Evolutionary conservation across 2,888 invertebrate species (phyloP).

Genomic region (Trissolcus brochymenae): DNA sequence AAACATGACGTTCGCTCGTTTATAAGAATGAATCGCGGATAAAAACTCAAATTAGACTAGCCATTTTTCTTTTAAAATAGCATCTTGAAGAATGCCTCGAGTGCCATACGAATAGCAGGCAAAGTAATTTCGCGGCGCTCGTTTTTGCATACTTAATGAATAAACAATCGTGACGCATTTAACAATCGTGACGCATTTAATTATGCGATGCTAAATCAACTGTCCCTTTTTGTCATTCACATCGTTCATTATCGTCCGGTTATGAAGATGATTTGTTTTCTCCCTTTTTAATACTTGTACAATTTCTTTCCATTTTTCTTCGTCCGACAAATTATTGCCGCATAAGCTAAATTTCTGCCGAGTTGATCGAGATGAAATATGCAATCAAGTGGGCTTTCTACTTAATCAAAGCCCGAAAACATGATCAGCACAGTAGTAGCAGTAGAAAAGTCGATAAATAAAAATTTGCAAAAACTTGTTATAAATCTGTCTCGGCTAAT

Average conservation of each 20-base stretch:
- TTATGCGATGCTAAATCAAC: conserved; percentile 40
- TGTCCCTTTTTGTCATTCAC: conserved; percentile 17
- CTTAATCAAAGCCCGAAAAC: conserved; percentile 29
- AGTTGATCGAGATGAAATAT: conserved; percentile 31
- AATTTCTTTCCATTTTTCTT: not conserved
- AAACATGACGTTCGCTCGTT: not conserved
- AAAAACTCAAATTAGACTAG: too few relatives aligned
- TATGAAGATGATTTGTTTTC: not conserved
- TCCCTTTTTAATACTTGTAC: not conserved
- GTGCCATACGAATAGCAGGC: conserved; percentile 30
- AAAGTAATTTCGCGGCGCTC: conserved; percentile 34
- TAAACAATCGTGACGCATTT: conserved; percentile 44
- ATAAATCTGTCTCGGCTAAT: conserved; percentile 12
- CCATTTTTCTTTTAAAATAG: too few relatives aligned
- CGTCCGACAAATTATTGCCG: not conserved
- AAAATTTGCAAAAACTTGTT: too few relatives aligned
- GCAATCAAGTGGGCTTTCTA: conserved; percentile 27
- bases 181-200: conserved; percentile 45
- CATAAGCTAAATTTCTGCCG: conserved; percentile 9
- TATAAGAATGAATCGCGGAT: not conserved
- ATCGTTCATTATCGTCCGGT: not conserved
- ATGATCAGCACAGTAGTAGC: too few relatives aligned
- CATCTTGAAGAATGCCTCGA: not conserved
- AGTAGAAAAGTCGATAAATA: too few relatives aligned
- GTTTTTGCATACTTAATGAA: conserved; percentile 55